Evolutionary conservation across 92 coral and sea anemone genomes (phyloP).

Genomic region (Galaxea fascicularis): DNA sequence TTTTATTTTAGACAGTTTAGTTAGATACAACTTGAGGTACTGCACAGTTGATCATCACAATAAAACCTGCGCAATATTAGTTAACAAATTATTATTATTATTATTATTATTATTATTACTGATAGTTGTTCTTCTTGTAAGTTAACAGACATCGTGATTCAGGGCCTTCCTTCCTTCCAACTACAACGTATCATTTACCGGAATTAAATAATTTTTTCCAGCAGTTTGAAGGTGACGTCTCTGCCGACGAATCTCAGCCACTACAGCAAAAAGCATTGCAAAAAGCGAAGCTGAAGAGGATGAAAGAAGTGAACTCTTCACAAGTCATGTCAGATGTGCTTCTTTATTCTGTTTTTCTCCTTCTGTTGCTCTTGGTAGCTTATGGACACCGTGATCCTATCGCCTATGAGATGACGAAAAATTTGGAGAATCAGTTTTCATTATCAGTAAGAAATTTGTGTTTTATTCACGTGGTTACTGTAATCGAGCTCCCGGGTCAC

Average conservation of each 20-base stretch:
- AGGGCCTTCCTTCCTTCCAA: no score
- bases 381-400: slow-evolving; percentile 87
- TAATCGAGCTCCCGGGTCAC: no score
- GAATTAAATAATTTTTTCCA: not conserved
- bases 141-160: no score
- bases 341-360: slow-evolving; percentile 71
- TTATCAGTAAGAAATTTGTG: slow-evolving; percentile 21
- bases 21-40: no score
- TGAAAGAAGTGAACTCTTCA: slow-evolving; percentile 82
- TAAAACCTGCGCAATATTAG: no score
- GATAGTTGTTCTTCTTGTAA: no score
- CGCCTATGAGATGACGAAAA: slow-evolving; percentile 72
- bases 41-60: no score
- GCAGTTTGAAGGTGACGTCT: slow-evolving; percentile 3
- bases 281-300: slow-evolving; percentile 68
- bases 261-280: slow-evolving; percentile 57
- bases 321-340: slow-evolving; percentile 73
- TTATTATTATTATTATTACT: no score
- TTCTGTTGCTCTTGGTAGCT: slow-evolving; percentile 81
- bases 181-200: not conserved
- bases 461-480: not conserved
- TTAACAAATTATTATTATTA: no score
- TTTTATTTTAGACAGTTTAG: no score
- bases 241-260: slow-evolving; percentile 33
- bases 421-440: slow-evolving; percentile 60